A percentile compares a stretch with the other conserved stretches of the same genome.
These are phyloP conservation scores for Phortica variegata DNA, from an alignment of 1,140 invertebrate genomes.

Conservation along the genomic window DNA sequence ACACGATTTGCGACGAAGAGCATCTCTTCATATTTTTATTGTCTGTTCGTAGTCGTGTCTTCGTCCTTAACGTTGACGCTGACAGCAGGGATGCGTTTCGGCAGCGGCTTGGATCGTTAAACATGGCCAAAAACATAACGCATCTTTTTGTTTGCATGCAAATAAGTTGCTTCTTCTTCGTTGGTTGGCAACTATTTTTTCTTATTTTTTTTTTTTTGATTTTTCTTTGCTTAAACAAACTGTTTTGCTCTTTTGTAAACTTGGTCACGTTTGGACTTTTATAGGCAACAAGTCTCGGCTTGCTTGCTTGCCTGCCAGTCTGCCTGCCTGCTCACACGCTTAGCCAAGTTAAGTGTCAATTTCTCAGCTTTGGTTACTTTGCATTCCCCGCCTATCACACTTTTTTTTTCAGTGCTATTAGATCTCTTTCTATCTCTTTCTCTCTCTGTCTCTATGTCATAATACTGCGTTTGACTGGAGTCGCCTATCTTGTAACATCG, in stretches of 20 bases:
- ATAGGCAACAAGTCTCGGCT: too few relatives aligned
- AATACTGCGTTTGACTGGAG: slow-evolving; percentile 15
- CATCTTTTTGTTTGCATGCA: slow-evolving; percentile 25
- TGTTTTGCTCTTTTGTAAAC: slow-evolving; percentile 23
- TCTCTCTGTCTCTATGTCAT: slow-evolving; percentile 23
- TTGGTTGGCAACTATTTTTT: slow-evolving; percentile 15
- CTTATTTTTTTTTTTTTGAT: slow-evolving; percentile 16
- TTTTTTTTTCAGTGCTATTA: too few relatives aligned
- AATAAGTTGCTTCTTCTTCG: background rate
- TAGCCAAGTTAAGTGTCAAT: slow-evolving; percentile 49
- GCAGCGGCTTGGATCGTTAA: slow-evolving; percentile 10
- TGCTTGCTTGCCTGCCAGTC: too few relatives aligned
- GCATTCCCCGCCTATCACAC: too few relatives aligned
- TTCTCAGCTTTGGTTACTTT: slow-evolving; percentile 26
- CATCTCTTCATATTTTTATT: slow-evolving; percentile 48
- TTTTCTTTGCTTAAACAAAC: slow-evolving; percentile 41
- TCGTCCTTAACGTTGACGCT: slow-evolving; percentile 41
- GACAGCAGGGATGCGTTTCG: slow-evolving; percentile 13
- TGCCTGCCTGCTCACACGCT: too few relatives aligned
- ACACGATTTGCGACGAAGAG: slow-evolving; percentile 35
- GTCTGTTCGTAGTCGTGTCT: slow-evolving; percentile 36
- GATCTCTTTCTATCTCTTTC: too few relatives aligned
- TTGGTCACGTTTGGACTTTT: slow-evolving; percentile 41
- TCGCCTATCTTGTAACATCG: background rate
- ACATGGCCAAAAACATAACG: slow-evolving; percentile 25